Evolutionary conservation across 2,797 vertebrate species (phyloP).

Genomic region (Muscicapa comitata): DNA sequence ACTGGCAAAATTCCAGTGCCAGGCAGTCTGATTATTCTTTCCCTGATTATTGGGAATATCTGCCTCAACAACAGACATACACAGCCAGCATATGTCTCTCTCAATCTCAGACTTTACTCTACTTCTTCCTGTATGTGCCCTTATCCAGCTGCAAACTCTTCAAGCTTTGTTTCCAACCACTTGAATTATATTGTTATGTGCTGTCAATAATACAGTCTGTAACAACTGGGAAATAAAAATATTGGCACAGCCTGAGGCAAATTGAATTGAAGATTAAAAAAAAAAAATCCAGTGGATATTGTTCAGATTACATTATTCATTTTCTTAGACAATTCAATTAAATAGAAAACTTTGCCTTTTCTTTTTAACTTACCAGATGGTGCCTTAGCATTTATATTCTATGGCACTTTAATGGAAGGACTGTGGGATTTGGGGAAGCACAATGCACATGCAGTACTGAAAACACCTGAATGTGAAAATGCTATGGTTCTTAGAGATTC

Average conservation of each 20-base stretch:
- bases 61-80: not conserved
- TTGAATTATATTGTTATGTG: not conserved
- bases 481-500: not conserved
- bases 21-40: slow-evolving; percentile 23
- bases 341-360: not conserved
- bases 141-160: slow-evolving; percentile 48
- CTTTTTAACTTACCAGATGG: slow-evolving; percentile 24
- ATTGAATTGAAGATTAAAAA: not conserved
- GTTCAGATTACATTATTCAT: slow-evolving; percentile 6
- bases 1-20: slow-evolving; percentile 30
- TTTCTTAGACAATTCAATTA: slow-evolving; percentile 7
- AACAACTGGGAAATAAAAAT: slow-evolving; percentile 41
- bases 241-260: not conserved
- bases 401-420: not conserved
- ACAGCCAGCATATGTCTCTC: not conserved
- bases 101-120: not conserved
- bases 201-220: not conserved
- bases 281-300: not conserved
- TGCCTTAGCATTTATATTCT: not conserved
- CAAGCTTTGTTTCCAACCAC: not conserved
- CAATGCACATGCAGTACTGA: not conserved
- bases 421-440: not conserved
- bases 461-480: not conserved
- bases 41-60: slow-evolving; percentile 21
- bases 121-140: not conserved